A percentile compares a stretch with the other conserved stretches of the same genome.
Evolutionary conservation across 2,113 vertebrate genomes (phyloP).

Genomic region (Phoxinus phoxinus): DNA sequence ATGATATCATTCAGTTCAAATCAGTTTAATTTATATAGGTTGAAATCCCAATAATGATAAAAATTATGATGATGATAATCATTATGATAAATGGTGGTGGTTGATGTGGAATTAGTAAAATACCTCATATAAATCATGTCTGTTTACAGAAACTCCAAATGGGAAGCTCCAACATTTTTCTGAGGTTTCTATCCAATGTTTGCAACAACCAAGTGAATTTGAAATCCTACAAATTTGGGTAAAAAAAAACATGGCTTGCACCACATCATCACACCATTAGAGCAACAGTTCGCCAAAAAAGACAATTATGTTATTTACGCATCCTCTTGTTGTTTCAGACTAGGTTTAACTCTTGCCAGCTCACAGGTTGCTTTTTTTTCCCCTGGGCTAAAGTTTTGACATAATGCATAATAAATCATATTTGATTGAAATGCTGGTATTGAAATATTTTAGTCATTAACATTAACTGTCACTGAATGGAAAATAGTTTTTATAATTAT

Average conservation of each 20-base stretch:
- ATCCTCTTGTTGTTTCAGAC: not conserved
- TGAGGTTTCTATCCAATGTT: constrained; percentile 50
- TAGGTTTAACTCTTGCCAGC: not conserved
- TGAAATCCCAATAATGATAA: not conserved
- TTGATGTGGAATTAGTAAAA: not conserved
- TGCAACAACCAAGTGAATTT: constrained; percentile 51
- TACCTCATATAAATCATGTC: not conserved
- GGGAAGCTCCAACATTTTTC: constrained; percentile 34
- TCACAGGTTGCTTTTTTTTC: not conserved
- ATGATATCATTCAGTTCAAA: not conserved
- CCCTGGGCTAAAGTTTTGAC: not conserved
- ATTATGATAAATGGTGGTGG: not conserved
- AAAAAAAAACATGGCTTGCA: constrained; percentile 13
- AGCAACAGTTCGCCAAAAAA: not conserved
- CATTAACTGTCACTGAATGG: not conserved
- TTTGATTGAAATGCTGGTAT: not conserved
- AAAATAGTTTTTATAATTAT: not conserved
- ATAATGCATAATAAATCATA: not conserved
- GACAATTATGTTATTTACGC: not conserved
- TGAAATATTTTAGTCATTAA: not conserved
- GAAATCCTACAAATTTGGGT: constrained; percentile 51
- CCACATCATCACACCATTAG: not conserved
- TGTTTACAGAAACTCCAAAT: constrained; percentile 49
- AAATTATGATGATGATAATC: not conserved
- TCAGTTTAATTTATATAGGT: not conserved